Evolutionary conservation across 2,888 invertebrate species (phyloP).

Genomic region (Spodoptera exigua): DNA sequence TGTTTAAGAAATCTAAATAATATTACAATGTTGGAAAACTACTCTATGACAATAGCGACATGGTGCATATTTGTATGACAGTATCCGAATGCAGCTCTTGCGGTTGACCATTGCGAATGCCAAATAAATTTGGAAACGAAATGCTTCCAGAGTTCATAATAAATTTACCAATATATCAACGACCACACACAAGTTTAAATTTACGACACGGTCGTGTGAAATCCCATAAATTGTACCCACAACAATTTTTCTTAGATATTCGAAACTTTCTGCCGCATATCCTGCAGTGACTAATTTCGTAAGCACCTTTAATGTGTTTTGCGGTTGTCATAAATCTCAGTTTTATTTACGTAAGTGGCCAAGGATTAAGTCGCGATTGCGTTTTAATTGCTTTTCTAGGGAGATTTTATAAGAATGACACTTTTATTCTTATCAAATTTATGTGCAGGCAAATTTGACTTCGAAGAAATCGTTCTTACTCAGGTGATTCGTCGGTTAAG

Average conservation of each 20-base stretch:
- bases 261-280: conserved; percentile 31
- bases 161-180: conserved; percentile 60
- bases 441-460: conserved; percentile 56
- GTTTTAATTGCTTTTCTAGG: conserved; percentile 66
- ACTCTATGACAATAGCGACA: conserved; percentile 8
- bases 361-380: conserved; percentile 40
- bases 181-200: conserved; percentile 54
- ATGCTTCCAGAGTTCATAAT: conserved; percentile 55
- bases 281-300: conserved; percentile 63
- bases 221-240: conserved; percentile 59
- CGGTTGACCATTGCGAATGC: conserved; percentile 56
- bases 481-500: conserved; percentile 20
- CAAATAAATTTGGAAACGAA: conserved; percentile 64
- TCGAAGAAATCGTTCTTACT: conserved; percentile 41
- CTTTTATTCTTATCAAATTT: conserved; percentile 58
- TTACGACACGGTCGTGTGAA: conserved; percentile 57
- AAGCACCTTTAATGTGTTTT: conserved; percentile 55
- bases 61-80: conserved; percentile 26
- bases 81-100: conserved; percentile 23
- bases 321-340: conserved; percentile 68
- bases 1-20: conserved; percentile 24
- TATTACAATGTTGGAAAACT: background rate
- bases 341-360: conserved; percentile 57
- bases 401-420: conserved; percentile 58
- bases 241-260: conserved; percentile 50